These are phyloP conservation scores for Ciconia maguari DNA, from an alignment of 2,113 vertebrate species.

Conservation along the genomic window DNA sequence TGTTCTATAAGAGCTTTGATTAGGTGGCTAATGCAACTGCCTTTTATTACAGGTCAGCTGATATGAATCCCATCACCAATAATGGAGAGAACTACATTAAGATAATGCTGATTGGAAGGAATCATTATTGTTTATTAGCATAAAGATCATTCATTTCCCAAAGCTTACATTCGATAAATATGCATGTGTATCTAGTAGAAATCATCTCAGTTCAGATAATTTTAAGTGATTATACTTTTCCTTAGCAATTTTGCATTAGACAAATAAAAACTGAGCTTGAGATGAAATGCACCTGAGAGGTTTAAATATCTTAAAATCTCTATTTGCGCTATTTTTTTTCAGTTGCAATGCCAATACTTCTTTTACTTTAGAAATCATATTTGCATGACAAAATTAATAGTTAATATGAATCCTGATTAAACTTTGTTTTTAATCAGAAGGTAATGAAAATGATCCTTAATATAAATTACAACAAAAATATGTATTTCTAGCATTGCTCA, in stretches of 20 bases:
- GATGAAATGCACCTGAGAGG: background rate
- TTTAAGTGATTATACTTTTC: background rate
- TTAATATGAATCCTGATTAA: background rate
- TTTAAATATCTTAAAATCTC: background rate
- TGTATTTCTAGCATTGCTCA: background rate
- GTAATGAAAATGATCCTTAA: background rate
- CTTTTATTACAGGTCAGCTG: conserved; percentile 52
- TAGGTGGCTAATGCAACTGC: conserved; percentile 6
- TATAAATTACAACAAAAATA: background rate
- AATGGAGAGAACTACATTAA: conserved; percentile 26
- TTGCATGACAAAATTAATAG: background rate
- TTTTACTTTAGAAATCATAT: background rate
- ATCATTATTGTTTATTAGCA: conserved; percentile 52
- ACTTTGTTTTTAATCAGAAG: background rate
- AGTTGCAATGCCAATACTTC: background rate
- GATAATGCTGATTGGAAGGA: conserved; percentile 14
- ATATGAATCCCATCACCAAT: conserved; percentile 29
- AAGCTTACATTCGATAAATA: conserved; percentile 5
- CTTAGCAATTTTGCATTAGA: background rate
- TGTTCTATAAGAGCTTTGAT: conserved; percentile 2
- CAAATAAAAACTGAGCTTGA: background rate
- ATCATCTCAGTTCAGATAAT: background rate
- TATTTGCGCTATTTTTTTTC: background rate
- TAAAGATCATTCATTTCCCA: conserved; percentile 35
- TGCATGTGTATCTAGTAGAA: background rate